Percentiles rank a stretch among this genome's conserved stretches.
Conservation (phyloP, 2,888 invertebrate genomes). For the Podotricha telesiphe region DNA sequence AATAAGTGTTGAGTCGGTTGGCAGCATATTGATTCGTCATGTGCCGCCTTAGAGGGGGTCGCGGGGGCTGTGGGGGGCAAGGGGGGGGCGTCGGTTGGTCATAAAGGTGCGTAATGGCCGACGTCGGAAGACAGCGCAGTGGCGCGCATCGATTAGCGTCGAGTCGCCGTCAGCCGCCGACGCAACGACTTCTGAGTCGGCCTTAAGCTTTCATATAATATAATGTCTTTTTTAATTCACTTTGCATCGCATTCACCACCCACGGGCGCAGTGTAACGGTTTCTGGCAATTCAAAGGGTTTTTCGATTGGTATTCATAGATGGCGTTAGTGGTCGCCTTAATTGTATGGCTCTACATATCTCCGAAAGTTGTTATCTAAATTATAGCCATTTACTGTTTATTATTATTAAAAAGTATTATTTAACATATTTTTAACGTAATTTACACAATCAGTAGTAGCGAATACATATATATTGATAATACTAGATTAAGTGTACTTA, state of each 20-base stretch:
- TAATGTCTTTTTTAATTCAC: conserved; percentile 25
- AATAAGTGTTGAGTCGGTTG: conserved; percentile 84
- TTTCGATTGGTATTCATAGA: conserved; percentile 45
- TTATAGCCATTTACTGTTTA: too few species aligned
- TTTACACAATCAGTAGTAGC: too few species aligned
- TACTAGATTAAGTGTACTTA: too few species aligned
- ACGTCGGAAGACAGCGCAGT: conserved; percentile 87
- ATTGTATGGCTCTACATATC: neutral
- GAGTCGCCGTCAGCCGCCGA: conserved; percentile 77
- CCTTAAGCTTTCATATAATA: conserved; percentile 13
- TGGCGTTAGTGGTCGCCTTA: conserved; percentile 52
- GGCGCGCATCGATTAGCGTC: conserved; percentile 88
- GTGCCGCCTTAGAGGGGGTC: conserved; percentile 75
- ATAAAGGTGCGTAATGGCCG: conserved; percentile 91
- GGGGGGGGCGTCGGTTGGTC: conserved; percentile 75
- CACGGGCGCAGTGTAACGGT: neutral
- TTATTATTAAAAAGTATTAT: too few species aligned
- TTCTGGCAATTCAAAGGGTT: conserved; percentile 14
- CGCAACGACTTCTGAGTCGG: conserved; percentile 58
- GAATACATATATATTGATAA: too few species aligned
- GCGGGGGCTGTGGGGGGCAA: conserved; percentile 42
- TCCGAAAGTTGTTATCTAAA: too few species aligned
- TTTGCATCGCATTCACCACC: conserved; percentile 2
- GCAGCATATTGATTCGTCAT: conserved; percentile 84
- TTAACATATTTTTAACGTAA: too few species aligned